These are phyloP conservation scores for Drosophila paramelanica DNA, from an alignment of 2,888 invertebrate genomes.

Conservation along the genomic window DNA sequence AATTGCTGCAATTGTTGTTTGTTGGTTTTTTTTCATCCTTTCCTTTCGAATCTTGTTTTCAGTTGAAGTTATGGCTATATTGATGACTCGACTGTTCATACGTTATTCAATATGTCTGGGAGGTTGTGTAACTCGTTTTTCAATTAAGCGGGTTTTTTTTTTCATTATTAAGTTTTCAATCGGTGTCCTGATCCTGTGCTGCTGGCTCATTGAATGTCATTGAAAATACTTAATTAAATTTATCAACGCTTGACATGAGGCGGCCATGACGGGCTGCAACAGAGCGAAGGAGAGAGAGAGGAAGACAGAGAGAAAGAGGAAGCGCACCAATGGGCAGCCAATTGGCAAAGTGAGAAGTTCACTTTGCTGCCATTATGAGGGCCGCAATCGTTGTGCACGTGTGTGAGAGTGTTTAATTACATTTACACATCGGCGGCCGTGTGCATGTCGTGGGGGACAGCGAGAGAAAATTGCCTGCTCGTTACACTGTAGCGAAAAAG, in stretches of 20 bases:
- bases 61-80: slow-evolving; percentile 5
- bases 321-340: slow-evolving; percentile 53
- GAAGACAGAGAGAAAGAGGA: too few relatives aligned
- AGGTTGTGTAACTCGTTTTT: slow-evolving; percentile 37
- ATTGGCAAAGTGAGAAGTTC: slow-evolving; percentile 72
- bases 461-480: slow-evolving; percentile 6
- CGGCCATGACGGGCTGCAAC: slow-evolving; percentile 22
- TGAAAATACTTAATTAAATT: slow-evolving; percentile 79
- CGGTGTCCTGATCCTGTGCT: slow-evolving; percentile 25
- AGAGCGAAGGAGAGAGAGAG: neutral
- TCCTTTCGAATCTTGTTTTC: slow-evolving; percentile 3
- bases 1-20: slow-evolving; percentile 26
- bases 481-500: slow-evolving; percentile 23
- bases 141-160: slow-evolving; percentile 61
- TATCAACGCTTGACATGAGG: slow-evolving; percentile 74
- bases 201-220: slow-evolving; percentile 61
- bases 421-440: slow-evolving; percentile 63
- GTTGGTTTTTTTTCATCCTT: slow-evolving; percentile 1
- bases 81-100: slow-evolving; percentile 16
- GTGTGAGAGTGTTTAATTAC: slow-evolving; percentile 69
- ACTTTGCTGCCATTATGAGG: slow-evolving; percentile 69
- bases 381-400: slow-evolving; percentile 15
- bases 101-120: slow-evolving; percentile 14
- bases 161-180: slow-evolving; percentile 15
- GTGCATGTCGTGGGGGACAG: slow-evolving; percentile 2